phyloP scores from a whole-genome alignment of 30 jellyfish, hydroid and myxozoan species.

The Aurelia aurita region DNA sequence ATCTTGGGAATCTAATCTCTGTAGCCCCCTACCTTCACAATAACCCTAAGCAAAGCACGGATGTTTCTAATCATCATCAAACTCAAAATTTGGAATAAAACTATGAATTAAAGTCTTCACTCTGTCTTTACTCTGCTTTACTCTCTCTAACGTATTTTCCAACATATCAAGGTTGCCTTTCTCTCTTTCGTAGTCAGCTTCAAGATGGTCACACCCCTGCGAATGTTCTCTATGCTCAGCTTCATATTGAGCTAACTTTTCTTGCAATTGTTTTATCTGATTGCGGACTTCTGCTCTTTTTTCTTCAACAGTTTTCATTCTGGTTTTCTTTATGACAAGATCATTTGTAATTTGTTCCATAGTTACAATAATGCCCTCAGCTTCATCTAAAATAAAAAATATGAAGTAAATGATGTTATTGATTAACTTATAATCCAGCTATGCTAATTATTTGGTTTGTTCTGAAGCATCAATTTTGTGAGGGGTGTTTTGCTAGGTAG shows the following conservation, averaged over 20 bases:
- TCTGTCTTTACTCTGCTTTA: conserved; percentile 63
- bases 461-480: too few species aligned
- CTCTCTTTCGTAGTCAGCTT: conserved; percentile 32
- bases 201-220: conserved; percentile 36
- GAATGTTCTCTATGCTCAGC: not conserved
- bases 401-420: not conserved
- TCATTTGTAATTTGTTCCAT: conserved; percentile 51
- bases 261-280: conserved; percentile 13
- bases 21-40: too few species aligned
- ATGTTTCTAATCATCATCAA: conserved; percentile 33
- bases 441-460: too few species aligned
- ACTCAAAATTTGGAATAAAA: conserved; percentile 52
- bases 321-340: conserved; percentile 7
- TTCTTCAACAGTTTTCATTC: conserved; percentile 44
- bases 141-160: conserved; percentile 59
- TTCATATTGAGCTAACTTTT: conserved; percentile 35
- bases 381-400: conserved; percentile 24
- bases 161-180: conserved; percentile 56
- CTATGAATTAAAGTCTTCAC: conserved; percentile 41
- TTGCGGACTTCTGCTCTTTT: conserved; percentile 25
- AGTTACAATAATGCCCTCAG: conserved; percentile 47
- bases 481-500: too few species aligned
- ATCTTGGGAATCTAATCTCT: too few species aligned
- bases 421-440: too few species aligned
- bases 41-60: too few species aligned